Evolutionary conservation across 2,797 vertebrate species (phyloP).

Genomic region (Alectoris magna): DNA sequence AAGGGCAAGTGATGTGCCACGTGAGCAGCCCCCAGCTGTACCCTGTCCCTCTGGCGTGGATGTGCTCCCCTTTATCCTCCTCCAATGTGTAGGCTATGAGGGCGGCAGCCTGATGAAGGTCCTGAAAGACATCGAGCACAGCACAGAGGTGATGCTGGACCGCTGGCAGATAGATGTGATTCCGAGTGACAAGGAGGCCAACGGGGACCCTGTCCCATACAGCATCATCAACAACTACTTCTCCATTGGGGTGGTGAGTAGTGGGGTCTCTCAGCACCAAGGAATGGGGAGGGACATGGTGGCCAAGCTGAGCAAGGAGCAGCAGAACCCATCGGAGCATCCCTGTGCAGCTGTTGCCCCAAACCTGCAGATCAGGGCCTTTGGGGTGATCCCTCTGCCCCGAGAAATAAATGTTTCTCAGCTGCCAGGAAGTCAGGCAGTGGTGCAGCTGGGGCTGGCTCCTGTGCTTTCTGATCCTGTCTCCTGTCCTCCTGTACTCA

Average conservation of each 20-base stretch:
- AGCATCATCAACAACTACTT: conserved; percentile 98
- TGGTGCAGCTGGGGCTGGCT: rapidly evolving
- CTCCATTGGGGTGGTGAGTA: conserved; percentile 95
- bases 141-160: conserved; percentile 90
- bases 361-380: not conserved
- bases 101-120: conserved; percentile 92
- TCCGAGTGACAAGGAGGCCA: conserved; percentile 88
- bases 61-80: not conserved
- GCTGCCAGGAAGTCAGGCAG: rapidly evolving
- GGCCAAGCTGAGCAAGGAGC: not conserved
- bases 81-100: conserved; percentile 86
- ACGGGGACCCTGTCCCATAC: conserved; percentile 91
- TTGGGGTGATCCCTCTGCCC: not conserved
- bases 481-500: not conserved
- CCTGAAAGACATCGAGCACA: conserved; percentile 93
- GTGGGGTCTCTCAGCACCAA: not conserved
- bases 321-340: rapidly evolving
- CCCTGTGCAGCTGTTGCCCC: not conserved
- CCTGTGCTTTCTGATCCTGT: not conserved
- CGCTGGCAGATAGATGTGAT: conserved; percentile 93
- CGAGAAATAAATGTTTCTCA: not conserved
- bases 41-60: not conserved
- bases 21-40: rapidly evolving
- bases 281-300: too few species aligned
- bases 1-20: rapidly evolving